These are phyloP conservation scores for Acanthurus lineatus DNA, from an alignment of 2,797 vertebrate species.

Conservation along the genomic window DNA sequence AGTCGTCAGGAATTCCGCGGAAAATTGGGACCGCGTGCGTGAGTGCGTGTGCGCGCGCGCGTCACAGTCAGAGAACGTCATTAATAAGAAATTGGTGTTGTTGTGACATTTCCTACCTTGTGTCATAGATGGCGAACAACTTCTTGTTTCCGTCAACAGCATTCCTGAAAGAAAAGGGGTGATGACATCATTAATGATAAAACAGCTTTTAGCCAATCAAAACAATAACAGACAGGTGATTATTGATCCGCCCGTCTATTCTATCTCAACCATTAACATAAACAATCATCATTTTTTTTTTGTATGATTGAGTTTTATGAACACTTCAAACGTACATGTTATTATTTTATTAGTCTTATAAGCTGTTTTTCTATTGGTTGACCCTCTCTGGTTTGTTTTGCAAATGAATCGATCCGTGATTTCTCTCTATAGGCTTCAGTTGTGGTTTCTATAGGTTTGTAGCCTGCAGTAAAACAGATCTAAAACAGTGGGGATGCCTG, in stretches of 20 bases:
- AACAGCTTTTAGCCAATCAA: slow-evolving; percentile 14
- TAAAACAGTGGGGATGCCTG: slow-evolving; percentile 37
- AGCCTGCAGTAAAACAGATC: slow-evolving; percentile 21
- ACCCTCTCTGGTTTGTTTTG: background rate
- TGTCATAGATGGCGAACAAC: slow-evolving; percentile 95
- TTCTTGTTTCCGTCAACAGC: slow-evolving; percentile 95
- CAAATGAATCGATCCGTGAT: background rate
- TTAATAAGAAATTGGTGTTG: background rate
- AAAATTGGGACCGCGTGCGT: slow-evolving; percentile 19
- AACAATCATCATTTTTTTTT: background rate
- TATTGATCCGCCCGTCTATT: too few species aligned
- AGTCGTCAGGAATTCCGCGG: slow-evolving; percentile 1
- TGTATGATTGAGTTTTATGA: background rate
- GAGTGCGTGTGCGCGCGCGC: background rate
- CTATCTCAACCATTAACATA: background rate
- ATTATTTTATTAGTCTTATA: too few species aligned
- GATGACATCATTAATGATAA: slow-evolving; percentile 35
- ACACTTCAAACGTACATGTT: background rate
- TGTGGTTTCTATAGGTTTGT: background rate
- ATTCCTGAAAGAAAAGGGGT: slow-evolving; percentile 87
- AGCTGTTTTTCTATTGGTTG: background rate
- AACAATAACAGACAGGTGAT: background rate
- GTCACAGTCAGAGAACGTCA: background rate
- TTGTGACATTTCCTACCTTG: slow-evolving; percentile 86
- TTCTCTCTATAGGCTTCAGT: background rate